These are phyloP conservation scores for Pipistrellus kuhlii DNA, from an alignment of 2,797 vertebrate species.

Conservation along the genomic window DNA sequence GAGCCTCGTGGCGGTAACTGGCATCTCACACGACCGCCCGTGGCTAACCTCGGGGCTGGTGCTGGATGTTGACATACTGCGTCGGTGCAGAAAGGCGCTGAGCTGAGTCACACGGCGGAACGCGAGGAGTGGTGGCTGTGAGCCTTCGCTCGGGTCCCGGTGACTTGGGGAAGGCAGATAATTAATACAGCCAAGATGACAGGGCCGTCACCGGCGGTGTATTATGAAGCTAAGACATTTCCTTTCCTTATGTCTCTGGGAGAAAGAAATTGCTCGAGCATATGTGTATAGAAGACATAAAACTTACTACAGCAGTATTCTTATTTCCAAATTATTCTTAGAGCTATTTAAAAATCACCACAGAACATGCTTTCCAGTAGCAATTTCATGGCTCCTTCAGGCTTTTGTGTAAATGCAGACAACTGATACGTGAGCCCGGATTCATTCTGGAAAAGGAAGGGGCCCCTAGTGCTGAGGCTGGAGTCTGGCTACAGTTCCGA, in stretches of 20 bases:
- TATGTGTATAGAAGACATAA: slow-evolving; percentile 76
- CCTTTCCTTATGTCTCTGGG: slow-evolving; percentile 42
- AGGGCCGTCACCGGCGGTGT: slow-evolving; percentile 62
- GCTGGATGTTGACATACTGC: slow-evolving; percentile 44
- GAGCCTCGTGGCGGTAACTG: not conserved
- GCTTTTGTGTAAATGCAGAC: slow-evolving; percentile 76
- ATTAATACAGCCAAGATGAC: slow-evolving; percentile 73
- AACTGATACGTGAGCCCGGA: slow-evolving; percentile 70
- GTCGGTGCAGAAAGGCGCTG: slow-evolving; percentile 52
- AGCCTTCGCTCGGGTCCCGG: slow-evolving; percentile 21
- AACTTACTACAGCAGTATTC: slow-evolving; percentile 72
- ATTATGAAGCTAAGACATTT: slow-evolving; percentile 58
- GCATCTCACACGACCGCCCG: slow-evolving; percentile 42
- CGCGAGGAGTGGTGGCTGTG: slow-evolving; percentile 38
- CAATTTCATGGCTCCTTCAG: slow-evolving; percentile 76
- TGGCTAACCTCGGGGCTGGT: not conserved
- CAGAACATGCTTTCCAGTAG: slow-evolving; percentile 69
- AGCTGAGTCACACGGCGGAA: slow-evolving; percentile 41
- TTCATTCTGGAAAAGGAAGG: slow-evolving; percentile 63
- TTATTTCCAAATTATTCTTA: slow-evolving; percentile 80
- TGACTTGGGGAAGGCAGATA: slow-evolving; percentile 65
- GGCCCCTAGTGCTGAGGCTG: not conserved
- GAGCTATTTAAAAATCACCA: slow-evolving; percentile 79
- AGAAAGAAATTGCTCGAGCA: slow-evolving; percentile 66
- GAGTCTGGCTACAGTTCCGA: not conserved